A percentile compares a stretch with the other conserved stretches of the same genome.
phyloP scores from a whole-genome alignment of 2,113 vertebrate species.

The Corythaeola cristata region DNA sequence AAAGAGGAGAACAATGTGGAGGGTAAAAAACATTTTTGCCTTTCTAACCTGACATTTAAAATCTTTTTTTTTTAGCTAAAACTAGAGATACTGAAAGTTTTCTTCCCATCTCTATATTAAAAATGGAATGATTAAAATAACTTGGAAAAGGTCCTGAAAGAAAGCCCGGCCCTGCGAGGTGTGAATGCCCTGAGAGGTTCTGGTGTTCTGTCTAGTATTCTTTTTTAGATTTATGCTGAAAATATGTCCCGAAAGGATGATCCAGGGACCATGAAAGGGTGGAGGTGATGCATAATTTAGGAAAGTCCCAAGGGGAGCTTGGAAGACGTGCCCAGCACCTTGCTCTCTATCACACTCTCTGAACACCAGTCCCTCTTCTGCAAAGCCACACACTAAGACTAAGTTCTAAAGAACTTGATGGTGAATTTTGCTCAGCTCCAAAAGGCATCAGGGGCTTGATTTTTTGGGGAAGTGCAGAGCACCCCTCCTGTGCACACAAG shows the following conservation, averaged over 20 bases:
- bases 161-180: not conserved
- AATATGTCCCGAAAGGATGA: not conserved
- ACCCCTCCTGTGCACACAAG: accelerated
- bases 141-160: not conserved
- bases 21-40: not conserved
- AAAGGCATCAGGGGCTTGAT: not conserved
- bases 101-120: not conserved
- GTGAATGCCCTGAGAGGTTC: accelerated
- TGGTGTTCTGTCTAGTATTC: not conserved
- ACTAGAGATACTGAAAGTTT: not conserved
- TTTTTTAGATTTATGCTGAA: not conserved
- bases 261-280: accelerated
- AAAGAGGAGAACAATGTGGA: not conserved
- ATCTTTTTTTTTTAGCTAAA: not conserved
- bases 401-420: not conserved
- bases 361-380: not conserved
- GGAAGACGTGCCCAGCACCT: not conserved
- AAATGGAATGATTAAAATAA: not conserved
- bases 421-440: not conserved
- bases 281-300: too few species aligned
- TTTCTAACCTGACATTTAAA: not conserved
- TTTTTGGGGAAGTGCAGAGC: not conserved
- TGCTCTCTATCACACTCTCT: not conserved
- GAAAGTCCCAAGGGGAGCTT: too few species aligned
- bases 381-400: accelerated